These are phyloP conservation scores for Andricus curvator DNA, from an alignment of 2,888 invertebrate species.

Conservation along the genomic window DNA sequence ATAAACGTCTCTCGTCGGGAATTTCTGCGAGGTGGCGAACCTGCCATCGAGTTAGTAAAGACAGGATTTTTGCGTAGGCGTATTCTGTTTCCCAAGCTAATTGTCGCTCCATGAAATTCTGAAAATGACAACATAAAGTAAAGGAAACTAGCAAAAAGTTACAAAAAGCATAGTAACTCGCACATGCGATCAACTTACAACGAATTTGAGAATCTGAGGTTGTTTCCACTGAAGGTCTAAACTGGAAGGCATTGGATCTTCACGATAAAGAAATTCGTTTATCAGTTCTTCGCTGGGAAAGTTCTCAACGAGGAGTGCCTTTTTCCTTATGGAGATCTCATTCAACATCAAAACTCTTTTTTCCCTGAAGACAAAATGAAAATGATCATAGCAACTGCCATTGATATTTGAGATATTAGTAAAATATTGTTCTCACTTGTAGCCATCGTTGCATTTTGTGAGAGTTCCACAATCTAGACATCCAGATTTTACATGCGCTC, in stretches of 20 bases:
- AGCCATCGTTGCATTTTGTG: slow-evolving; percentile 82
- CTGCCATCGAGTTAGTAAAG: slow-evolving; percentile 89
- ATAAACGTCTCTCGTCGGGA: slow-evolving; percentile 56
- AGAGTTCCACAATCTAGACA: slow-evolving; percentile 83
- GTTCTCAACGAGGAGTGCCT: slow-evolving; percentile 82
- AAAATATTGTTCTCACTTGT: slow-evolving; percentile 79
- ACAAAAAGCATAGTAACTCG: too few relatives aligned
- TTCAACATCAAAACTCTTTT: slow-evolving; percentile 83
- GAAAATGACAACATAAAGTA: slow-evolving; percentile 44
- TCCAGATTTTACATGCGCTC: slow-evolving; percentile 83
- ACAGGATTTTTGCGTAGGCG: slow-evolving; percentile 88
- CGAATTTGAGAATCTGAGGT: slow-evolving; percentile 86
- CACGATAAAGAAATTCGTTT: slow-evolving; percentile 84
- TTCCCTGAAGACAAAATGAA: slow-evolving; percentile 79
- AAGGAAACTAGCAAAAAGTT: background rate
- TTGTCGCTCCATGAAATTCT: slow-evolving; percentile 84
- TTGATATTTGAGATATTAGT: slow-evolving; percentile 18
- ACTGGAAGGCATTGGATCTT: slow-evolving; percentile 79
- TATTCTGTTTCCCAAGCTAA: slow-evolving; percentile 88
- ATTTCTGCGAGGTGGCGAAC: slow-evolving; percentile 78
- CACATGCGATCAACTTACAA: slow-evolving; percentile 79
- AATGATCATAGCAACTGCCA: slow-evolving; percentile 10
- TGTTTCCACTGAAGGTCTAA: slow-evolving; percentile 82
- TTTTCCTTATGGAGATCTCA: slow-evolving; percentile 84
- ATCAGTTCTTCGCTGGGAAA: slow-evolving; percentile 89